Evolutionary conservation across 2,888 invertebrate species (phyloP).

Genomic region (Melangyna quadrimaculata): DNA sequence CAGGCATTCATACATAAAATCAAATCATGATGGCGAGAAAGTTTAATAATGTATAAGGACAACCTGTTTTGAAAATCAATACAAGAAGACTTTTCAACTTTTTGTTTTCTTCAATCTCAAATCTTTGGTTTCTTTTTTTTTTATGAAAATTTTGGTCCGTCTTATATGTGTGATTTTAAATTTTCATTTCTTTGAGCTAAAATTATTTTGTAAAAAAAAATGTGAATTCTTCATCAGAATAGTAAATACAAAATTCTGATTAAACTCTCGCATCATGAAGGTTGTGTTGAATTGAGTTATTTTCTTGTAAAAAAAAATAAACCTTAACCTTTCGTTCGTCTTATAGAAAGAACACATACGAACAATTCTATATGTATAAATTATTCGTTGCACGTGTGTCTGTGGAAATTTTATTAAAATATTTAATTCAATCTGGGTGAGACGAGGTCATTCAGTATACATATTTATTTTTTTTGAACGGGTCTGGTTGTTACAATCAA

Average conservation of each 20-base stretch:
- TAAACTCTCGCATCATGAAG: neutral
- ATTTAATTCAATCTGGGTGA: neutral
- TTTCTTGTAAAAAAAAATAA: neutral
- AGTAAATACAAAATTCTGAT: neutral
- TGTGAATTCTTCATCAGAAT: neutral
- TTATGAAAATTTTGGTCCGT: neutral
- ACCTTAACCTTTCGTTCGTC: neutral
- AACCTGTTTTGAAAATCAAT: constrained; percentile 10
- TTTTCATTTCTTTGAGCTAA: neutral
- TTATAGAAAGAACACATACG: neutral
- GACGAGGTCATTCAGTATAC: too few relatives aligned
- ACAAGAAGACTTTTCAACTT: neutral
- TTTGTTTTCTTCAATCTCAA: neutral
- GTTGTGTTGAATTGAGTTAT: neutral
- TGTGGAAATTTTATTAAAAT: neutral
- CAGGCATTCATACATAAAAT: neutral
- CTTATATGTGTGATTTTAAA: constrained; percentile 2
- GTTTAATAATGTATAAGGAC: neutral
- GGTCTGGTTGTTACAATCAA: too few relatives aligned
- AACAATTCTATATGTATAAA: neutral
- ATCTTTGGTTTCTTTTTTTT: neutral
- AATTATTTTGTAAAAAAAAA: neutral
- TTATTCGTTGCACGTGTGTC: neutral
- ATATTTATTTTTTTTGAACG: too few relatives aligned
- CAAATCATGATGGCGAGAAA: neutral